A percentile compares a stretch with the other conserved stretches of the same genome.
These are phyloP conservation scores for Sparidentex hasta DNA, from an alignment of 2,797 vertebrate genomes.

Conservation along the genomic window DNA sequence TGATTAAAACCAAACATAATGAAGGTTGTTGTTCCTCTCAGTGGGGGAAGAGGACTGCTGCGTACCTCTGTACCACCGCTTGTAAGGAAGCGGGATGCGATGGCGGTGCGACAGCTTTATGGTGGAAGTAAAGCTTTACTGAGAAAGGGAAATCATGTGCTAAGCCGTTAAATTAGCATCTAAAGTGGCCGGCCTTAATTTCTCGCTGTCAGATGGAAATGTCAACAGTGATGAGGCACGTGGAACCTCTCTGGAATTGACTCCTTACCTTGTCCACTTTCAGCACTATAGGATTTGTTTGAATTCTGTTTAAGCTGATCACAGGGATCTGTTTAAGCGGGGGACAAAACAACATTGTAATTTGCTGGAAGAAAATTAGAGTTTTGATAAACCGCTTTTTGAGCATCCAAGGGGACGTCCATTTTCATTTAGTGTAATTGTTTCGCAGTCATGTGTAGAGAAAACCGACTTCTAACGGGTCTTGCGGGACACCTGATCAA, in stretches of 20 bases:
- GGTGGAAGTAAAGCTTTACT: conserved; percentile 63
- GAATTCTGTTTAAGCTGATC: conserved; percentile 56
- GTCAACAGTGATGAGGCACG: conserved; percentile 61
- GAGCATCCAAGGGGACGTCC: conserved; percentile 58
- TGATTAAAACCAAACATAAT: conserved; percentile 81
- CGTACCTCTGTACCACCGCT: conserved; percentile 42
- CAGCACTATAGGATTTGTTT: conserved; percentile 26
- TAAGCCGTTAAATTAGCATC: conserved; percentile 80
- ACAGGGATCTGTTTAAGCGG: conserved; percentile 39
- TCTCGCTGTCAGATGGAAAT: conserved; percentile 68
- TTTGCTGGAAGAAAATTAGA: conserved; percentile 59
- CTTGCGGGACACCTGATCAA: conserved; percentile 60
- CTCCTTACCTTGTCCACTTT: conserved; percentile 40
- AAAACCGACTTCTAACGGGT: conserved; percentile 42
- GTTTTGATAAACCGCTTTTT: conserved; percentile 66
- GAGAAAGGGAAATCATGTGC: conserved; percentile 65
- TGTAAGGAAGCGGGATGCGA: conserved; percentile 41
- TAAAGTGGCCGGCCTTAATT: conserved; percentile 73
- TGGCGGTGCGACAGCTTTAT: conserved; percentile 63
- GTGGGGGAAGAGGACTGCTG: conserved; percentile 48
- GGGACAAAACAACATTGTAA: conserved; percentile 44
- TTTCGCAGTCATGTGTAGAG: conserved; percentile 62
- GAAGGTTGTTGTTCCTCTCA: conserved; percentile 68
- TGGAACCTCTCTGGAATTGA: conserved; percentile 32
- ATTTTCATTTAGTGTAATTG: conserved; percentile 71